Percentiles rank a stretch among this genome's conserved stretches.
Evolutionary conservation across 2,797 vertebrate genomes (phyloP).

Genomic region (Amblyopsis hoosieri): DNA sequence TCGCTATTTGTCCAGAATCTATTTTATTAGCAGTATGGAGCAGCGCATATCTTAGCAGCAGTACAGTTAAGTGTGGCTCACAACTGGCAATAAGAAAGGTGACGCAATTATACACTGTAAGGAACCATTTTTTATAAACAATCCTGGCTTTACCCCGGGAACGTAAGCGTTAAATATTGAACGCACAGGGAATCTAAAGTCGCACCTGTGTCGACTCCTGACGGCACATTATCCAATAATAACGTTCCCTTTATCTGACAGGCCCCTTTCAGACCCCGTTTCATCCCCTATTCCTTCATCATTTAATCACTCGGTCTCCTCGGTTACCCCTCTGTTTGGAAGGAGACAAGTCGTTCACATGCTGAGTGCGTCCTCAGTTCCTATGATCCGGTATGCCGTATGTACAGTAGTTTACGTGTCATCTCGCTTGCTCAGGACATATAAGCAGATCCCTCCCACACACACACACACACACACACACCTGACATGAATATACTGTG

Average conservation of each 20-base stretch:
- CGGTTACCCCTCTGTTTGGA: conserved; percentile 38
- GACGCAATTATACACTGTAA: too few species aligned
- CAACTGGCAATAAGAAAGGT: too few species aligned
- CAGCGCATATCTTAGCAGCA: too few species aligned
- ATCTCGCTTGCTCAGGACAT: conserved; percentile 24
- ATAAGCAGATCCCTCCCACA: conserved; percentile 15
- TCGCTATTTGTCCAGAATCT: too few species aligned
- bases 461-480: conserved; percentile 12
- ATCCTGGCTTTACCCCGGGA: conserved; percentile 12
- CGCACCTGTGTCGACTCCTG: conserved; percentile 39
- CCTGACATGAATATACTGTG: background rate
- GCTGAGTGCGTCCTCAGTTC: conserved; percentile 16
- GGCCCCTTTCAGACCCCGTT: conserved; percentile 37
- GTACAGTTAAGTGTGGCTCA: too few species aligned
- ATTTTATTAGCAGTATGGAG: too few species aligned
- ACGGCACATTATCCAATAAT: conserved; percentile 60
- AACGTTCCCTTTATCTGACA: conserved; percentile 54
- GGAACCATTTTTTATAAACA: conserved; percentile 1
- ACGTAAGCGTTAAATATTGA: conserved; percentile 11
- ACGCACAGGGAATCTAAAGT: conserved; percentile 20
- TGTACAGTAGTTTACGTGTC: conserved; percentile 44
- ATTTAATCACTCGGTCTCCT: conserved; percentile 46
- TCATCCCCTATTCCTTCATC: conserved; percentile 38
- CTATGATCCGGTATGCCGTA: conserved; percentile 42
- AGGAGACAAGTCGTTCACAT: conserved; percentile 33